Evolutionary conservation across 2,888 invertebrate species (phyloP), one percentile per base, ranked within the genome.

Genomic region (Cheilosia variabilis): DNA sequence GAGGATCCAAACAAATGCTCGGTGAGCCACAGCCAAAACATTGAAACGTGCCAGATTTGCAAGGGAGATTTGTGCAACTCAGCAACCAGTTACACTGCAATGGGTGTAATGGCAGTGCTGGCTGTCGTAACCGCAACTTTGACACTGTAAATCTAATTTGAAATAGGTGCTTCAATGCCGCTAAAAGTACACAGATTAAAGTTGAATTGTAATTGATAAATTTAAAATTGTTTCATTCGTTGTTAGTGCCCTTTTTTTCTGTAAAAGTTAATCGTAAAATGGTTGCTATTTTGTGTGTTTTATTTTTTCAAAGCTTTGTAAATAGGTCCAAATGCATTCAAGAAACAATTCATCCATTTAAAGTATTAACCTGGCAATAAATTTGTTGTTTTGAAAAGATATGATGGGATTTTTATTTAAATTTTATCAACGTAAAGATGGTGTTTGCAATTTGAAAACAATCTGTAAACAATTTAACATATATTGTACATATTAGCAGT

Each of bases 31-130:
- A 92, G 91, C 53, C 89, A 89, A 17, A 88, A 89, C 13, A 89
- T 91, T 45, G 89, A 90, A 6, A 89, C 81, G 75, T 96, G 96
- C 88, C 94, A 94, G 89, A 95, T 95, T 73, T 96, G 96, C 90
- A 94, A 95, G 75, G 93, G 93, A 37, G 95, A 96, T 87, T 94
- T 94, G 2, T 96, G 96, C 92, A 96, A 96, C 89, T 89, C 90
- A 0, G 90, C 92, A n/a, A 89, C 87, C 15, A 88, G 90, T 17
- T 89, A 89, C 47, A 53, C 90, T 65, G 88, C 90, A 6, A 60
- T 90, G 52, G 89, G 91, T 34, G 82, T 89, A 9, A 87, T 89
- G n/a, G 88, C 89, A 15, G 63, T 91, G 27, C 55, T 91, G 37
- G 89, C 89, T 1, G 17, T 91, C 13, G 88, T 90, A 13, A 88